These are phyloP conservation scores for Hypothenemus hampei DNA, from an alignment of 1,140 invertebrate species.

Conservation along the genomic window DNA sequence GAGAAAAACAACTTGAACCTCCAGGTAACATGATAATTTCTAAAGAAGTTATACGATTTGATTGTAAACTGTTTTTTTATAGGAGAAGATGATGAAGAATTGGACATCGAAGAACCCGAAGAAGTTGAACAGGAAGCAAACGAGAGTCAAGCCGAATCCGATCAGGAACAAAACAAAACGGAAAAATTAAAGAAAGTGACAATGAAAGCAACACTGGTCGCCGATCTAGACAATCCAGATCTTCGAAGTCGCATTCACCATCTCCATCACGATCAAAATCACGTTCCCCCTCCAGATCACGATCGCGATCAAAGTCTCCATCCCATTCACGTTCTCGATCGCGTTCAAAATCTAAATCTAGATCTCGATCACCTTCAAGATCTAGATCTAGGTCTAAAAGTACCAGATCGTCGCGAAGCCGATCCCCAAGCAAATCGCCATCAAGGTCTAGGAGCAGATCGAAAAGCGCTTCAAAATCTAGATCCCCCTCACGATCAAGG, in stretches of 20 bases:
- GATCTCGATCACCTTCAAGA: conserved; percentile 38
- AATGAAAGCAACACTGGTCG: conserved; percentile 40
- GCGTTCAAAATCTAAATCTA: conserved; percentile 41
- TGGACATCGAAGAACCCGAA: conserved; percentile 53
- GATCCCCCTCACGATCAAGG: conserved; percentile 42
- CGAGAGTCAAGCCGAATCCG: conserved; percentile 44
- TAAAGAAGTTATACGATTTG: no score
- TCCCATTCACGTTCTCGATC: conserved; percentile 36
- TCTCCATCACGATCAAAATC: conserved; percentile 34
- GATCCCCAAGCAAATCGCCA: conserved; percentile 35
- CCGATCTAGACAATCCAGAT: conserved; percentile 18
- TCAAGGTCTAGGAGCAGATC: conserved; percentile 38
- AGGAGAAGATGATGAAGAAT: conserved; percentile 68
- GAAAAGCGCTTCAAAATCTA: conserved; percentile 36
- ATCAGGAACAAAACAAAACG: conserved; percentile 46
- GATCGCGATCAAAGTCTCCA: conserved; percentile 35
- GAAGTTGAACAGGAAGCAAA: conserved; percentile 60
- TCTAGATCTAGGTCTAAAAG: conserved; percentile 41
- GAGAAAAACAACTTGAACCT: conserved; percentile 85
- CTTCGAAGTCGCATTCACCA: conserved; percentile 32
- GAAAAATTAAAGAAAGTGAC: conserved; percentile 29
- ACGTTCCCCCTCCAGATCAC: conserved; percentile 32
- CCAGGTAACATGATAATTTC: conserved; percentile 52
- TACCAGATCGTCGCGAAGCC: conserved; percentile 39
- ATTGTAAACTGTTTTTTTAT: conserved; percentile 31